Evolutionary conservation across 2,113 vertebrate species (phyloP), one percentile per base, ranked within the genome.

Genomic region (Microcebus tavaratra): DNA sequence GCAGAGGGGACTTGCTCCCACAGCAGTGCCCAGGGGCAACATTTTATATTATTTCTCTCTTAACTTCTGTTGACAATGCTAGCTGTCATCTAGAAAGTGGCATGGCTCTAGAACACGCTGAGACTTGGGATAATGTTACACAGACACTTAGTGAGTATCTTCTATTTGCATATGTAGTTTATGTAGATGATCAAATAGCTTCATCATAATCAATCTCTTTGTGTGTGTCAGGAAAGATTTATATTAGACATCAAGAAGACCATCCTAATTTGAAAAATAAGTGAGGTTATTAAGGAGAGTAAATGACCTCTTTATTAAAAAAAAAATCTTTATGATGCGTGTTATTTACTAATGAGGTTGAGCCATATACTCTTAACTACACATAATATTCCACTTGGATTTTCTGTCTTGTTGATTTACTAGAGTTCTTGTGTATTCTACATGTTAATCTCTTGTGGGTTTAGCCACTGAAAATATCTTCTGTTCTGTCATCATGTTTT

Each of bases 11-110:
- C 42, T 61, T 18, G 6, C 2, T 18, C 23, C 48, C 50, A 7
- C 21, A 0, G 5, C 10, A 0, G 0, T 1, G 8, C 55, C 45
- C 27, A 1, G 0, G 0, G 25, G 76, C 11, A 0, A 8, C 34
- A 0, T 18, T 21, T 12, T 36, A 39, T 61, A 0, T 0, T 17
- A 1, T 53, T 5, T 36, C 8, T 9, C 61, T 12, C 48, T 0
- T 34, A 48, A 1, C 48, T 29, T 73, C 67, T n/a, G 29, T n/a
- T 2, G 7, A 27, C 81, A 8, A 57, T 0, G 13, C 39, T n/a
- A 1, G 34, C 8, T 39, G 20, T 14, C 0, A 13, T 50, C 36
- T 8, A 36, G 55, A 27, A 2, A 36, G 34, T 4, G 15, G 79
- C 20, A 0, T 14, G 6, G 42, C 29, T 12, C 17, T 1, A 5